Conservation (phyloP, 2,797 vertebrate genomes). For the Spheniscus humboldti region DNA sequence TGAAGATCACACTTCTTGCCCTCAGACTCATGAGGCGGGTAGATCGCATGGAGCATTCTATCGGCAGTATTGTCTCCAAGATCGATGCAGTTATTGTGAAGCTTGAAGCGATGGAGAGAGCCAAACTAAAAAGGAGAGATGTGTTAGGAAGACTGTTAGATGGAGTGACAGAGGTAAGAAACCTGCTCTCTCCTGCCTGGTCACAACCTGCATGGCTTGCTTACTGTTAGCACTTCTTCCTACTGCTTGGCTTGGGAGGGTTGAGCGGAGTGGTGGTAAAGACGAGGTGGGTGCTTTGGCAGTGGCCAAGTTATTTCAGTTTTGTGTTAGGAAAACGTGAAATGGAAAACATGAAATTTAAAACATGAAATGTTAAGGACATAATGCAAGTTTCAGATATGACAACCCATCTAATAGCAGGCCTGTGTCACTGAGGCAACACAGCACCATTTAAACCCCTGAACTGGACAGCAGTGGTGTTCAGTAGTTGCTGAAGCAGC, state of each 20-base stretch:
- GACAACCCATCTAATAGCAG: not conserved
- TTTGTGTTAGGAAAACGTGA: not conserved
- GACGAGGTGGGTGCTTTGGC: not conserved
- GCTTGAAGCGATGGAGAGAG: slow-evolving; percentile 93
- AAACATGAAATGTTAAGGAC: not conserved
- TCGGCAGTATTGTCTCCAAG: slow-evolving; percentile 97
- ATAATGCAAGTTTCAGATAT: not conserved
- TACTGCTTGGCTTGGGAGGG: not conserved
- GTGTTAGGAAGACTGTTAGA: slow-evolving; percentile 88
- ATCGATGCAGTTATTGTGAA: slow-evolving; percentile 97
- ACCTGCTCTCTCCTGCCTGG: not conserved
- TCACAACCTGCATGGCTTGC: not conserved
- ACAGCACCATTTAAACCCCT: not conserved
- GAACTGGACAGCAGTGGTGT: not conserved
- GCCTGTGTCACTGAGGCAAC: not conserved
- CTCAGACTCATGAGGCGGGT: slow-evolving; percentile 90
- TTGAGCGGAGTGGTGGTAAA: not conserved
- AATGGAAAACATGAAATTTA: not conserved
- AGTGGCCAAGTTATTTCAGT: not conserved
- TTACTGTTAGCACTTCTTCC: not conserved
- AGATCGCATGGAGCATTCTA: slow-evolving; percentile 97
- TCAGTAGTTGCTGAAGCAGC: not conserved
- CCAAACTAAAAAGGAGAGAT: slow-evolving; percentile 91
- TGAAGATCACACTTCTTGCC: not conserved
- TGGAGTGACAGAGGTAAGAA: slow-evolving; percentile 87